phyloP scores from a whole-genome alignment of 2,113 vertebrate species.

The Petaurus breviceps region DNA sequence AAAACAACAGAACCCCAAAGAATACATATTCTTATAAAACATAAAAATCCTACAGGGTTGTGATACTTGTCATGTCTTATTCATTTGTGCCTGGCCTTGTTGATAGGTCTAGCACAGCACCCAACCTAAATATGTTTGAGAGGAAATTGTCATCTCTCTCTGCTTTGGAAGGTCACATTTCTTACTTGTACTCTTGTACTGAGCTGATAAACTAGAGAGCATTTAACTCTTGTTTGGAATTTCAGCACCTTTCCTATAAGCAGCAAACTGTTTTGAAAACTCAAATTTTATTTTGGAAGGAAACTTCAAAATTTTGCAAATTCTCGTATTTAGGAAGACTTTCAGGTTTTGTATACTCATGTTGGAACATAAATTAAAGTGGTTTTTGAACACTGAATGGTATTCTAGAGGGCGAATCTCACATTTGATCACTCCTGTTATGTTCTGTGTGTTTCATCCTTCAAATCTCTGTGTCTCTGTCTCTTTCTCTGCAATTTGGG shows the following conservation, averaged over 20 bases:
- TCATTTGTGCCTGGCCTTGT: not conserved
- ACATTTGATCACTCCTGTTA: slow-evolving; percentile 1
- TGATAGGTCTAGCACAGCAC: not conserved
- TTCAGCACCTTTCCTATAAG: slow-evolving; percentile 3
- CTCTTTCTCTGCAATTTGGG: not conserved
- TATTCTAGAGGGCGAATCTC: slow-evolving; percentile 8
- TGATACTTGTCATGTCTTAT: not conserved
- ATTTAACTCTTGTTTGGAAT: not conserved
- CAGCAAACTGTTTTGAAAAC: slow-evolving; percentile 15
- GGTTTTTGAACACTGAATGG: not conserved
- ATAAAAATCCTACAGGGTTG: not conserved
- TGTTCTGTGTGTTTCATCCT: not conserved
- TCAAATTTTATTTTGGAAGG: not conserved
- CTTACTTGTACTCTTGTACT: not conserved
- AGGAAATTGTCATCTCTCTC: not conserved
- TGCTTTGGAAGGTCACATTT: slow-evolving; percentile 10
- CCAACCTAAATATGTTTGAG: not conserved
- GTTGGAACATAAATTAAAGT: slow-evolving; percentile 22
- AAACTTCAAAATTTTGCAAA: not conserved
- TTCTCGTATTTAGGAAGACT: not conserved
- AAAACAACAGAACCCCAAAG: too few relatives aligned
- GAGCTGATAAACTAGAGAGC: not conserved
- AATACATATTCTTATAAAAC: not conserved
- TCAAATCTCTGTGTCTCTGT: not conserved
- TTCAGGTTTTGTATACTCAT: slow-evolving; percentile 38